These are phyloP conservation scores for Punctoribates punctum DNA, from an alignment of 2,888 invertebrate genomes.

Conservation along the genomic window DNA sequence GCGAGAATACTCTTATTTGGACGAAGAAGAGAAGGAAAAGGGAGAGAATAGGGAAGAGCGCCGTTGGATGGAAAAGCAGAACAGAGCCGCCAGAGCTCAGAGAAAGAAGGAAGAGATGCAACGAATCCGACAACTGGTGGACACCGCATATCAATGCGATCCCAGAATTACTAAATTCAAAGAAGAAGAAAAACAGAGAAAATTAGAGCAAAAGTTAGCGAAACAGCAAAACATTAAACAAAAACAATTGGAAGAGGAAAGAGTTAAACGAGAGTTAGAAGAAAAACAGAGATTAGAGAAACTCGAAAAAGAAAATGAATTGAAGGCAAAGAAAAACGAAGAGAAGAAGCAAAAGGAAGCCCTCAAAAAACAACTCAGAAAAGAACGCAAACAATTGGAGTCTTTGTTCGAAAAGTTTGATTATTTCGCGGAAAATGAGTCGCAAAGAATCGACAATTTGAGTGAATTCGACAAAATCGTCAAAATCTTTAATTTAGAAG, in stretches of 20 bases:
- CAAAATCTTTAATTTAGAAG: slow-evolving; percentile 62
- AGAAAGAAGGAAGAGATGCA: slow-evolving; percentile 96
- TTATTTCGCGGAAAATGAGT: slow-evolving; percentile 64
- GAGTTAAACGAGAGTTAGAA: slow-evolving; percentile 69
- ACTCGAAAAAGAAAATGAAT: slow-evolving; percentile 64
- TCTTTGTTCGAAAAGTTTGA: slow-evolving; percentile 47
- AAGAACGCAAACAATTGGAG: slow-evolving; percentile 67
- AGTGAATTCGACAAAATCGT: slow-evolving; percentile 87
- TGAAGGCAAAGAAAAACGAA: slow-evolving; percentile 49
- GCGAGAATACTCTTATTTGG: slow-evolving; percentile 97
- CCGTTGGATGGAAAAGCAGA: slow-evolving; percentile 97
- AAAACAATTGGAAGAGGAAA: slow-evolving; percentile 79
- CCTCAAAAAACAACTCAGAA: slow-evolving; percentile 73
- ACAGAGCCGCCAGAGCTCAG: slow-evolving; percentile 84
- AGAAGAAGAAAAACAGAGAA: slow-evolving; percentile 86
- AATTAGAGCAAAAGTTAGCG: slow-evolving; percentile 80
- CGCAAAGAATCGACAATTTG: slow-evolving; percentile 75
- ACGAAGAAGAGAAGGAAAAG: slow-evolving; percentile 97
- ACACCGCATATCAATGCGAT: slow-evolving; percentile 88
- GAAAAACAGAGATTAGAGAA: slow-evolving; percentile 60
- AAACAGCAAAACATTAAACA: slow-evolving; percentile 61
- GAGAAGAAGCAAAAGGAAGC: slow-evolving; percentile 61
- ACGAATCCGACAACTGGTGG: slow-evolving; percentile 82
- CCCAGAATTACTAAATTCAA: slow-evolving; percentile 88
- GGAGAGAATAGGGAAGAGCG: slow-evolving; percentile 93